Conservation (phyloP, 2,888 invertebrate species). For the Pyrgus malvae region DNA sequence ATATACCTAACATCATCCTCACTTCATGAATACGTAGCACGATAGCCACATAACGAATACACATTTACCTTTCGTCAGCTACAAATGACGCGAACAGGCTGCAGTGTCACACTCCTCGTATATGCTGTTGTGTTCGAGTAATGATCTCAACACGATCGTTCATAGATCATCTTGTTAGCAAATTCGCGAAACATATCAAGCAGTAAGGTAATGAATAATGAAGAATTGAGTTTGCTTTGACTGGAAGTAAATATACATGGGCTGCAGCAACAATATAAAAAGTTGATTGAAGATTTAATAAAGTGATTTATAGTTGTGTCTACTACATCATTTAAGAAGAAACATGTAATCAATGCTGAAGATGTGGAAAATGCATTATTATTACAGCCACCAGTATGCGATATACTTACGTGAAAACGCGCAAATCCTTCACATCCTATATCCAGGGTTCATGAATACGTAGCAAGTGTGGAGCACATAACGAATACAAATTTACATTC, state of each 20-base stretch:
- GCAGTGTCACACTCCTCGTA: conserved; percentile 48
- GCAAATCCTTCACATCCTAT: conserved; percentile 39
- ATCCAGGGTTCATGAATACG: conserved; percentile 71
- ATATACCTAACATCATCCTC: conserved; percentile 37
- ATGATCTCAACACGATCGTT: conserved; percentile 49
- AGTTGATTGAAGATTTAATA: no score
- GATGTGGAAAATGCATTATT: background rate
- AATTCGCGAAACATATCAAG: background rate
- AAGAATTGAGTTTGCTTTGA: no score
- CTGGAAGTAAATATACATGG: no score
- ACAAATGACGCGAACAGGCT: conserved; percentile 79
- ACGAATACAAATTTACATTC: conserved; percentile 80
- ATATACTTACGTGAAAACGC: conserved; percentile 20
- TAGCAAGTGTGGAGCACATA: conserved; percentile 73
- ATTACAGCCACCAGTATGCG: conserved; percentile 10
- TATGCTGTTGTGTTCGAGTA: conserved; percentile 50
- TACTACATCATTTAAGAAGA: no score
- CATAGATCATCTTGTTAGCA: conserved; percentile 26
- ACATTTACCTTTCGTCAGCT: conserved; percentile 81
- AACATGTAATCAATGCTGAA: no score
- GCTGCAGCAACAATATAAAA: no score
- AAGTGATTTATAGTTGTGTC: no score
- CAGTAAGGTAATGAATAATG: no score
- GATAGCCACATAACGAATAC: conserved; percentile 75
- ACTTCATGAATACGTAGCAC: conserved; percentile 78